These are phyloP conservation scores for Pelobates fuscus DNA, from an alignment of 2,113 vertebrate genomes.

Conservation along the genomic window DNA sequence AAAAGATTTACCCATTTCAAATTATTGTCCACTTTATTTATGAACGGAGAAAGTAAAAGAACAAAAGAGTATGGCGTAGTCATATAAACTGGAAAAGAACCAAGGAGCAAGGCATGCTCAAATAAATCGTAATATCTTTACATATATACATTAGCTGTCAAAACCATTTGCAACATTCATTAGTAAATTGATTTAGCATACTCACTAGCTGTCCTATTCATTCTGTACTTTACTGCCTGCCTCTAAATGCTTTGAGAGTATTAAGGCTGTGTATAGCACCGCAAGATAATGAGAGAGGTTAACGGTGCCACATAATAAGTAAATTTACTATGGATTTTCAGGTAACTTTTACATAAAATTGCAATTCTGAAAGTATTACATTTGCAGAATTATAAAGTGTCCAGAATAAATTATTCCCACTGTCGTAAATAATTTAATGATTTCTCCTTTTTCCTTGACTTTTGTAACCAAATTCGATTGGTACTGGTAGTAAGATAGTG, in stretches of 20 bases:
- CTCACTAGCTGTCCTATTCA: background rate
- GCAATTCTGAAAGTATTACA: background rate
- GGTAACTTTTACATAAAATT: slow-evolving; percentile 4
- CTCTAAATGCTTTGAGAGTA: background rate
- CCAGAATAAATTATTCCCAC: slow-evolving; percentile 8
- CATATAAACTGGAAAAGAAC: background rate
- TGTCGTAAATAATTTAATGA: slow-evolving; percentile 3
- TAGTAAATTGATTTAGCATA: slow-evolving; percentile 17
- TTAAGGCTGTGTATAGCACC: background rate
- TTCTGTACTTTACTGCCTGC: slow-evolving; percentile 9
- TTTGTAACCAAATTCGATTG: background rate
- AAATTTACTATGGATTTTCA: slow-evolving; percentile 16
- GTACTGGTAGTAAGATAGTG: no score
- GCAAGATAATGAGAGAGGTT: slow-evolving; percentile 6
- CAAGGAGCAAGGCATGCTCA: slow-evolving; percentile 55
- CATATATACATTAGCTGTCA: slow-evolving; percentile 1
- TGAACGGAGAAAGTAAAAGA: no score
- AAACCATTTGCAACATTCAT: slow-evolving; percentile 3
- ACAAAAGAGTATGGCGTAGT: no score
- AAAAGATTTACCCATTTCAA: no score
- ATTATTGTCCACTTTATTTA: no score
- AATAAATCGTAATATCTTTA: slow-evolving; percentile 30
- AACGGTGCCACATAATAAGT: slow-evolving; percentile 11
- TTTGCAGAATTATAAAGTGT: slow-evolving; percentile 7
- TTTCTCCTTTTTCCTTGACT: slow-evolving; percentile 18